phyloP scores from a whole-genome alignment of 2,797 vertebrate genomes.

The Knipowitschia caucasica region DNA sequence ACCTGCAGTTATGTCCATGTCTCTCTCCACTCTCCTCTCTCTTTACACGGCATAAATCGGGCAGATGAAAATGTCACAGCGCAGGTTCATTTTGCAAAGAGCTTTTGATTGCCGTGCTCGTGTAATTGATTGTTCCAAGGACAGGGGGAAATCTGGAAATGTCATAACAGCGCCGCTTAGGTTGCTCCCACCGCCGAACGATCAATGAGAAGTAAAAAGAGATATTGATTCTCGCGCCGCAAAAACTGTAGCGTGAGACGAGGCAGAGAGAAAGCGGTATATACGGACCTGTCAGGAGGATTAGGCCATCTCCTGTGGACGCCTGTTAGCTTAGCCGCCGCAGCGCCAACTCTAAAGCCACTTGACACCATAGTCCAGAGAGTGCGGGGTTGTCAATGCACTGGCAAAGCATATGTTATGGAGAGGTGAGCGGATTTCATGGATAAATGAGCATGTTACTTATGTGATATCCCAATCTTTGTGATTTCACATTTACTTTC shows the following conservation, averaged over 20 bases:
- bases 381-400: no score
- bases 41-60: conserved; percentile 77
- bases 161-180: conserved; percentile 85
- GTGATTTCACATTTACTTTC: no score
- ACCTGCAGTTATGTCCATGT: conserved; percentile 27
- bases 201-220: conserved; percentile 86
- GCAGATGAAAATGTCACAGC: conserved; percentile 85
- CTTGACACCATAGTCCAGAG: no score
- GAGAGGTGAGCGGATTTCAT: no score
- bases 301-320: conserved; percentile 75
- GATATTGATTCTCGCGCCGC: conserved; percentile 78
- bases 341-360: no score
- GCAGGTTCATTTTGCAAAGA: conserved; percentile 86
- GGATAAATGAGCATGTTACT: no score
- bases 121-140: conserved; percentile 87
- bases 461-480: no score
- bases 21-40: conserved; percentile 12
- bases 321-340: conserved; percentile 59
- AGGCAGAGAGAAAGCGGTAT: conserved; percentile 69
- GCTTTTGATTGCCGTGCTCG: conserved; percentile 83
- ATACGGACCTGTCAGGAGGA: conserved; percentile 75
- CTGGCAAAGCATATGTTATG: no score
- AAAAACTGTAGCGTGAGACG: conserved; percentile 83
- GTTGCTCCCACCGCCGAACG: conserved; percentile 78
- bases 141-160: conserved; percentile 86